Conservation (phyloP, 2,113 vertebrate species). For the Eonycteris spelaea region DNA sequence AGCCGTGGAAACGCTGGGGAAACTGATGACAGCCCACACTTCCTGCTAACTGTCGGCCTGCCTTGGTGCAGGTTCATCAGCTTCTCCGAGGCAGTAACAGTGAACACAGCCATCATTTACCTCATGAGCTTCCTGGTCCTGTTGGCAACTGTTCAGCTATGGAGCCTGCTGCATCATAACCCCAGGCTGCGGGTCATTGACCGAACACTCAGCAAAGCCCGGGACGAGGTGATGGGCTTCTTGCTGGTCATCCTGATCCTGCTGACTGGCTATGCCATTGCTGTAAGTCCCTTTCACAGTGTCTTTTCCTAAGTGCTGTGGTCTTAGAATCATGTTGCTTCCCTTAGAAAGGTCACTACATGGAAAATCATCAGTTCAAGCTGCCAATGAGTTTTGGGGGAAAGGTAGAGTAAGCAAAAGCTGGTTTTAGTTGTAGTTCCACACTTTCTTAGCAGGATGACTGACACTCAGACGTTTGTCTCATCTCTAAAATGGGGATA, state of each 20-base stretch:
- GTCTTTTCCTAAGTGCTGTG: not conserved
- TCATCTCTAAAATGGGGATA: not conserved
- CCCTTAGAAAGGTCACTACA: not conserved
- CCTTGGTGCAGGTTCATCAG: conserved; percentile 65
- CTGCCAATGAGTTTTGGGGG: not conserved
- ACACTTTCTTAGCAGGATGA: not conserved
- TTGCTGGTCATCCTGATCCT: conserved; percentile 67
- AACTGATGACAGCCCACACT: too few relatives aligned
- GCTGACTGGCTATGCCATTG: conserved; percentile 60
- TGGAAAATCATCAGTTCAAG: not conserved
- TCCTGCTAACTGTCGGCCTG: not conserved
- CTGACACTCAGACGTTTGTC: not conserved
- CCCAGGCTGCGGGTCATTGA: conserved; percentile 56
- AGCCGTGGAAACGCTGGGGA: not conserved
- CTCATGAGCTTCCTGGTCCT: conserved; percentile 66
- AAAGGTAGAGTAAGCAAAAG: not conserved
- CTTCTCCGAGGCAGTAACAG: conserved; percentile 39
- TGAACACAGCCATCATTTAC: conserved; percentile 48
- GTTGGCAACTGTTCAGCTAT: conserved; percentile 66
- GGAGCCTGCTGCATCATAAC: conserved; percentile 55
- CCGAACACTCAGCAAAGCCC: conserved; percentile 64
- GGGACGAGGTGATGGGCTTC: conserved; percentile 67
- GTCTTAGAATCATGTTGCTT: not conserved
- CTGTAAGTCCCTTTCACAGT: conserved; percentile 25
- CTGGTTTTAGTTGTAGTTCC: not conserved